A percentile compares a stretch with the other conserved stretches of the same genome.
Evolutionary conservation across 2,797 vertebrate species (phyloP).

Genomic region (Anguilla marmorata): DNA sequence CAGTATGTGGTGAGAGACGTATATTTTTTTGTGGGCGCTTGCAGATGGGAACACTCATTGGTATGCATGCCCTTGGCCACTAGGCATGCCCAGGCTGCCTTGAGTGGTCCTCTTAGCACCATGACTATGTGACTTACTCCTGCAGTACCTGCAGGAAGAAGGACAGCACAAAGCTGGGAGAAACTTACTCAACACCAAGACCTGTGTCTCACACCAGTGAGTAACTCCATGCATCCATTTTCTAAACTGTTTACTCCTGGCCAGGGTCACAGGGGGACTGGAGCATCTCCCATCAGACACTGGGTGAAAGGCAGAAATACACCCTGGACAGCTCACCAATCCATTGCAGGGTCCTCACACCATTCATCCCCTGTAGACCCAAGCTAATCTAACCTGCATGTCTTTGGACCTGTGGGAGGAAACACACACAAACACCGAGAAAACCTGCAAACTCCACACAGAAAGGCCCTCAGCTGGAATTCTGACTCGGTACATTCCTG

Average conservation of each 20-base stretch:
- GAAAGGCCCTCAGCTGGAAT: no score
- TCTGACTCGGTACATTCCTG: no score
- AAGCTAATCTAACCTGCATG: no score
- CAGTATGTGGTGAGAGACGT: neutral
- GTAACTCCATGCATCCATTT: conserved; percentile 27
- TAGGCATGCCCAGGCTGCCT: conserved; percentile 36
- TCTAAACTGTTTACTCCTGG: neutral
- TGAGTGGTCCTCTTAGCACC: conserved; percentile 43
- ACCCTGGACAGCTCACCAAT: no score
- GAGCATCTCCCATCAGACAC: no score
- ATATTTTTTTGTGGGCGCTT: conserved; percentile 54
- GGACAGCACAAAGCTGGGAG: conserved; percentile 65
- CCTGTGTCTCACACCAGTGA: conserved; percentile 56
- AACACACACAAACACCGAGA: no score
- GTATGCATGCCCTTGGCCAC: conserved; percentile 26
- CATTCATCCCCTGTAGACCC: no score
- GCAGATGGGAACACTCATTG: conserved; percentile 38
- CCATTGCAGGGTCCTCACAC: no score
- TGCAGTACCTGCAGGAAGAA: conserved; percentile 67
- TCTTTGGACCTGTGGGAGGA: no score
- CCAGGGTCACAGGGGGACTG: neutral
- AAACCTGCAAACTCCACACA: no score
- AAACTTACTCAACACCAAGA: conserved; percentile 72
- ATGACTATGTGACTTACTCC: conserved; percentile 41
- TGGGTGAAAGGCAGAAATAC: no score